A percentile compares a stretch with the other conserved stretches of the same genome.
phyloP scores from a whole-genome alignment of 2,888 invertebrate species.

The Smittia sp. region DNA sequence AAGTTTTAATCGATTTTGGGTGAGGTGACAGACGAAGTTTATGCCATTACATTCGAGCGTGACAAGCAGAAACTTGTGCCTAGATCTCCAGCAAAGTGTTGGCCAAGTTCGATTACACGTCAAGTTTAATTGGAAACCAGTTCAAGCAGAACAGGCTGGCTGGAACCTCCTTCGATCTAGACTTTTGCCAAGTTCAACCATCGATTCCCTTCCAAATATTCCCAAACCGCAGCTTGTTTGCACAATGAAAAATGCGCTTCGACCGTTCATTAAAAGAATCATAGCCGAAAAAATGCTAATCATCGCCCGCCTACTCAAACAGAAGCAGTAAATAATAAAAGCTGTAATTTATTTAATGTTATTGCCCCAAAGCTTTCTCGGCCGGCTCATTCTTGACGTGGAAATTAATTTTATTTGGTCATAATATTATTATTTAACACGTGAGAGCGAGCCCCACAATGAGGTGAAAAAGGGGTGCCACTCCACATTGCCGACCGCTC shows the following conservation, averaged over 20 bases:
- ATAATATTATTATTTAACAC: slow-evolving; percentile 40
- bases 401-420: slow-evolving; percentile 40
- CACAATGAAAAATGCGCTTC: not conserved
- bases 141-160: no score
- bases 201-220: no score
- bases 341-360: slow-evolving; percentile 29
- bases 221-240: no score
- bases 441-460: not conserved
- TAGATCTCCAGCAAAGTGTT: no score
- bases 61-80: no score
- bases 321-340: slow-evolving; percentile 7
- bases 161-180: no score
- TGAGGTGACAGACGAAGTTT: no score
- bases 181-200: no score
- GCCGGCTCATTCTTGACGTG: slow-evolving; percentile 27
- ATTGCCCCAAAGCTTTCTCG: slow-evolving; percentile 13
- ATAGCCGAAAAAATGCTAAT: slow-evolving; percentile 4
- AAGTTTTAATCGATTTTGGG: no score
- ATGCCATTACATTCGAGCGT: no score
- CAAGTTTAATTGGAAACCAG: no score
- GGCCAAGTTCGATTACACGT: no score
- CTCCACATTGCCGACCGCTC: not conserved
- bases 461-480: not conserved
- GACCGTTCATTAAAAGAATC: slow-evolving; percentile 1
- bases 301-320: not conserved